Conservation (phyloP, 2,888 invertebrate genomes). For the Archaeoteleia sp. region DNA sequence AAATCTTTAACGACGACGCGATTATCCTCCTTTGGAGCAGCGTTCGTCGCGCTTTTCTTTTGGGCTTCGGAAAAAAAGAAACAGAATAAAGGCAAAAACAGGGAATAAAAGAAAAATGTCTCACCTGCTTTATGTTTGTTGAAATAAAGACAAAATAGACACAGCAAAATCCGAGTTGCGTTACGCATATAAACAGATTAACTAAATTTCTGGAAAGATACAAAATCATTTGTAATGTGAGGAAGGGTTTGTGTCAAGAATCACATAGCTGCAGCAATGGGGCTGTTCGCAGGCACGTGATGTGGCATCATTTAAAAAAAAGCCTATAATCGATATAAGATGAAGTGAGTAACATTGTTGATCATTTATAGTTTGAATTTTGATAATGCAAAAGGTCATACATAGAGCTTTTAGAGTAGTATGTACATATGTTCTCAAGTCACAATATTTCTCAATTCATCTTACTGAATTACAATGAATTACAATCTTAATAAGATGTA, state of each 20-base stretch:
- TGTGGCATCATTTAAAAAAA: not conserved
- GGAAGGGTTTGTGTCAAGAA: conserved; percentile 19
- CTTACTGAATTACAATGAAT: no score
- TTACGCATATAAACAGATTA: conserved; percentile 91
- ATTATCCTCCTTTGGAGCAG: conserved; percentile 19
- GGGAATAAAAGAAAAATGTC: conserved; percentile 17
- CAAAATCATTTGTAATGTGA: conserved; percentile 42
- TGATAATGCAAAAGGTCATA: no score
- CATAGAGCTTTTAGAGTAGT: no score
- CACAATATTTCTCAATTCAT: no score
- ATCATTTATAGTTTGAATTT: no score
- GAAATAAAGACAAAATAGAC: conserved; percentile 97
- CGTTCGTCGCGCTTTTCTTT: conserved; percentile 25
- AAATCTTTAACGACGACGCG: conserved; percentile 20
- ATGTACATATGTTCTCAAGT: no score
- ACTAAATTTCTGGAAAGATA: conserved; percentile 77
- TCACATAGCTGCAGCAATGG: conserved; percentile 4
- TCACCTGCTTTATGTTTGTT: conserved; percentile 86
- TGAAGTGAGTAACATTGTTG: no score
- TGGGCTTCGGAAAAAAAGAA: conserved; percentile 19
- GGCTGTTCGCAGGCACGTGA: not conserved
- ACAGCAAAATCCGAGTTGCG: conserved; percentile 99
- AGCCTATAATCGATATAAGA: not conserved
- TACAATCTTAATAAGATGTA: no score
- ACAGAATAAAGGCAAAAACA: not conserved